Conservation (phyloP, 2,113 vertebrate species). For the chimpanzee (Pan troglodytes) region NHGRI_mPanTro3-v2.1_pri NC_072421.2:113001001-113001500, state of each 20-base stretch:
- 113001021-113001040: background rate
- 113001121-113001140: constrained; percentile 16
- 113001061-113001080: background rate
- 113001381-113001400: background rate
- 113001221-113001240: no score
- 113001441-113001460: background rate
- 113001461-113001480: background rate
- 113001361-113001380: constrained; percentile 7
- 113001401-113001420: background rate
- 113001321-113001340: background rate
- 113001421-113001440: background rate
- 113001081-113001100: constrained; percentile 31
- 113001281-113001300: no score
- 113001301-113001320: no score
- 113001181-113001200: no score
- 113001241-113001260: no score
- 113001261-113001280: no score
- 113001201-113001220: no score
- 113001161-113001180: background rate
- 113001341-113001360: background rate
- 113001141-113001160: background rate
- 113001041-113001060: background rate
- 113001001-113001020: background rate
- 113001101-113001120: background rate
- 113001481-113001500: constrained; percentile 14